Base-by-base conservation (phyloP, 2,797 vertebrate species). In the Acestrorhynchus altus region DNA sequence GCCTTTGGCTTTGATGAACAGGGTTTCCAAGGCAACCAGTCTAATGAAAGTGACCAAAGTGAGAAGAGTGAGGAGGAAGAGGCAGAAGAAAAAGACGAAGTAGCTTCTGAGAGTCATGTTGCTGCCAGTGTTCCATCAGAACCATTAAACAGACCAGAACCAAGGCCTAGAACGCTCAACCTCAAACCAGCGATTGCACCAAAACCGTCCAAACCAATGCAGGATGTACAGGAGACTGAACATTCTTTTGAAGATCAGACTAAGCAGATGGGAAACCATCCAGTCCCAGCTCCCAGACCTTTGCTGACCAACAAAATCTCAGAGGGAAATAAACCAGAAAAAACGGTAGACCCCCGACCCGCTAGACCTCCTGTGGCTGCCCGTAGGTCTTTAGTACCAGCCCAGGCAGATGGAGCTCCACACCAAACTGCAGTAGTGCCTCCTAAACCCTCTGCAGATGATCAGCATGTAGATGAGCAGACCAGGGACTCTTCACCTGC, bases 91-190 rank as follows among this genome's bases (percentile, higher is more conserved):
- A 85, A 90, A 81, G 86, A 90, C 82, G 70, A 87, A 83, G 91
- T 89, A 87, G 72, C 77, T 87, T 89, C 88, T 76, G 90, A 86
- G 68, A 56, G 88, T 85, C 76, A 89, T 90, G 88, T 87, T 82
- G 2, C 46, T 59, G 22, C 78, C 94, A 89, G 2, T 0, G 18
- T n/a, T 44, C 31, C 49, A 1, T 15, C 22, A 13, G 56, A 73
- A 52, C 35, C 74, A 6, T 1, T 40, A 42, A 92, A 92, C 80
- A 96, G 91, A 88, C 96, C 96, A 5, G 95, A 98, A 84, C 93
- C 96, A 15, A 88, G 87, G 13, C 97, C 96, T 0, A 90, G 92
- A 82, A 82, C 77, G 11, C 68, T 11, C 9, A 72, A 81, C 2
- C 67, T 75, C 52, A 84, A 83, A 8, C 64, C 40, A 1, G 16